A percentile compares a stretch with the other conserved stretches of the same genome.
Conservation (phyloP, 2,888 invertebrate genomes). For the Pollenia griseotomentosa region DNA sequence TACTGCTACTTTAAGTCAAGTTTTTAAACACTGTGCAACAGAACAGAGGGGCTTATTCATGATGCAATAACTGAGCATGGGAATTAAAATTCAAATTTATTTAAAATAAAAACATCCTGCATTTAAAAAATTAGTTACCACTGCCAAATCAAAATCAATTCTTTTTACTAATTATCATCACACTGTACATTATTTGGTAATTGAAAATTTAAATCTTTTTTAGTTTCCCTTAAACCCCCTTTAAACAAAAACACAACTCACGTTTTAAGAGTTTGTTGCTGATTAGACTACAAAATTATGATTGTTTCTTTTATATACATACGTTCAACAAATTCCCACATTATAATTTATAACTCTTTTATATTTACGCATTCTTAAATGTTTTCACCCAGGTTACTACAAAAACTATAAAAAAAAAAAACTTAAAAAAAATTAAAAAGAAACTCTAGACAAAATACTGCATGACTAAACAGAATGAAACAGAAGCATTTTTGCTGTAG, state of each 20-base stretch:
- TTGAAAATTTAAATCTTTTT: neutral
- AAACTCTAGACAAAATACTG: slow-evolving; percentile 42
- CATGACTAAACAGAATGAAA: slow-evolving; percentile 59
- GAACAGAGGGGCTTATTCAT: too few relatives aligned
- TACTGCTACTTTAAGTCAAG: too few relatives aligned
- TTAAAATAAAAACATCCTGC: too few relatives aligned
- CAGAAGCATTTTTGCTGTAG: slow-evolving; percentile 32
- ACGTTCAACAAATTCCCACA: slow-evolving; percentile 51
- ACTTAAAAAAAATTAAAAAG: slow-evolving; percentile 2
- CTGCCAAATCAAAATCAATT: too few relatives aligned
- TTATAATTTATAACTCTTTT: slow-evolving; percentile 46
- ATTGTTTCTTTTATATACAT: neutral
- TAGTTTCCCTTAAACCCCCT: neutral
- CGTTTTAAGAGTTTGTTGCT: neutral
- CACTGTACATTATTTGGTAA: neutral
- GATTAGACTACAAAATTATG: slow-evolving; percentile 46
- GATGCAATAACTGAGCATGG: too few relatives aligned
- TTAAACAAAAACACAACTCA: neutral
- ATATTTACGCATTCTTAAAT: slow-evolving; percentile 57
- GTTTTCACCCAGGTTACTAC: slow-evolving; percentile 1
- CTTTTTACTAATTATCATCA: too few relatives aligned
- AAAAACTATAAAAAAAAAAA: neutral
- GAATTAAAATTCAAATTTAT: too few relatives aligned
- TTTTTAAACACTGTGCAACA: too few relatives aligned
- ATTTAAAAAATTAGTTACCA: too few relatives aligned